phyloP scores from a whole-genome alignment of 2,797 vertebrate species.

The Malacoctenus gilli region DNA sequence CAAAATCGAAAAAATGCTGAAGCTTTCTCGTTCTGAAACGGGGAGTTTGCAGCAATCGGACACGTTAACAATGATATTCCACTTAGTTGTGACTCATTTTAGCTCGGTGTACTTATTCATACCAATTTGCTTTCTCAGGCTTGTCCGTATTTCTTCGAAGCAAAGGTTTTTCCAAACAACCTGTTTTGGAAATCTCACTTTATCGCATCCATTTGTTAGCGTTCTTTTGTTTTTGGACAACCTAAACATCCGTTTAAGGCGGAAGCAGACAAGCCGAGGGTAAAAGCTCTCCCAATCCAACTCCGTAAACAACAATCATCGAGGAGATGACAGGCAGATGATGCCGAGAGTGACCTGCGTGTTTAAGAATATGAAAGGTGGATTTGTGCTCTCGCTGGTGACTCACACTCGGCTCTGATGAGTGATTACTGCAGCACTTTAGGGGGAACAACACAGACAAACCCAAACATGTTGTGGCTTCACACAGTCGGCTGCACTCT shows the following conservation, averaged over 20 bases:
- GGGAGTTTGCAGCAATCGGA: too few species aligned
- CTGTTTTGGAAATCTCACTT: neutral
- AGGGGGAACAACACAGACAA: constrained; percentile 5
- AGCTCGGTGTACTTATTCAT: too few species aligned
- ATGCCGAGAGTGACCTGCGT: constrained; percentile 1
- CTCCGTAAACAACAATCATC: neutral
- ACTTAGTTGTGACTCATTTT: too few species aligned
- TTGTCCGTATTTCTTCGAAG: too few species aligned
- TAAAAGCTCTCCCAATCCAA: neutral
- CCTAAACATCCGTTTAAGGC: neutral
- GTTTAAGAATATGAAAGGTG: neutral
- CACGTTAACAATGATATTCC: too few species aligned
- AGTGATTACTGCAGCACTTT: constrained; percentile 15
- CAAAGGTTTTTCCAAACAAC: too few species aligned
- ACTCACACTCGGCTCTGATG: constrained; percentile 7
- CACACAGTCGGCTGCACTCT: neutral
- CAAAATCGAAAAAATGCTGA: too few species aligned
- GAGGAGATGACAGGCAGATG: too few species aligned
- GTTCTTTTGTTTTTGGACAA: too few species aligned
- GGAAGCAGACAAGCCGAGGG: neutral
- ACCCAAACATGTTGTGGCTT: constrained; percentile 12
- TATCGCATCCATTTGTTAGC: neutral
- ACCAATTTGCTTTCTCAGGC: too few species aligned
- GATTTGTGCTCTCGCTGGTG: constrained; percentile 10
- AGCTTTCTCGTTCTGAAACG: too few species aligned